Evolutionary conservation across 2,797 vertebrate genomes (phyloP).

Genomic region (Aulostomus chinensis): DNA sequence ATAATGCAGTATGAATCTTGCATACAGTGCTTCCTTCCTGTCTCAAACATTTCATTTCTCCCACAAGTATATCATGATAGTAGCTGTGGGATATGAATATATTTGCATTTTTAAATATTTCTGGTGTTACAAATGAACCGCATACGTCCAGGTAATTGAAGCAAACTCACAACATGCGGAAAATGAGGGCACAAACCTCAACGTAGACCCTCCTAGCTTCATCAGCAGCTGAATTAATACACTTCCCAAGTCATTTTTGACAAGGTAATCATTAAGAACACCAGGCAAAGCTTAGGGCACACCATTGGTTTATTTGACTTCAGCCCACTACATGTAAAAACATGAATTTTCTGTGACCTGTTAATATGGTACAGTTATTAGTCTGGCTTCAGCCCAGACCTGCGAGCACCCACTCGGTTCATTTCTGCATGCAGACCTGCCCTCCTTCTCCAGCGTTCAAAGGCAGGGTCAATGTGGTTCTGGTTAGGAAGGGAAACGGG

Average conservation of each 20-base stretch:
- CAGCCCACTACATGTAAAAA: conserved; percentile 65
- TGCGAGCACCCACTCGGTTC: conserved; percentile 22
- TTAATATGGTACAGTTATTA: conserved; percentile 69
- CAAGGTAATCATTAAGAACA: conserved; percentile 56
- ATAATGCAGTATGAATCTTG: no score
- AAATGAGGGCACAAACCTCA: conserved; percentile 23
- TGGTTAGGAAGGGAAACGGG: conserved; percentile 59
- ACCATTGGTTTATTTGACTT: conserved; percentile 71
- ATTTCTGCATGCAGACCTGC: conserved; percentile 45
- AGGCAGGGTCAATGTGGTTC: conserved; percentile 69
- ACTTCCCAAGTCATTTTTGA: conserved; percentile 55
- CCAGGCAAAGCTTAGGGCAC: conserved; percentile 38
- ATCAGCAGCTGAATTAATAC: conserved; percentile 50
- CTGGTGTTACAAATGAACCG: conserved; percentile 16
- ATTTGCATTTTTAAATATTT: conserved; percentile 35
- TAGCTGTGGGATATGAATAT: conserved; percentile 14
- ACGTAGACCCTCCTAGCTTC: conserved; percentile 22
- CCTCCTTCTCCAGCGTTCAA: conserved; percentile 43
- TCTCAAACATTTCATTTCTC: conserved; percentile 1
- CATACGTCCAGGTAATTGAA: conserved; percentile 31
- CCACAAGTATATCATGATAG: neutral
- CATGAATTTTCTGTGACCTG: conserved; percentile 62
- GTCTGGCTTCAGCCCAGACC: conserved; percentile 52
- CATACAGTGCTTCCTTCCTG: neutral
- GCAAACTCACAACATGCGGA: conserved; percentile 21